These are phyloP conservation scores for Tachina lurida DNA, from an alignment of 2,888 invertebrate species.

Conservation along the genomic window DNA sequence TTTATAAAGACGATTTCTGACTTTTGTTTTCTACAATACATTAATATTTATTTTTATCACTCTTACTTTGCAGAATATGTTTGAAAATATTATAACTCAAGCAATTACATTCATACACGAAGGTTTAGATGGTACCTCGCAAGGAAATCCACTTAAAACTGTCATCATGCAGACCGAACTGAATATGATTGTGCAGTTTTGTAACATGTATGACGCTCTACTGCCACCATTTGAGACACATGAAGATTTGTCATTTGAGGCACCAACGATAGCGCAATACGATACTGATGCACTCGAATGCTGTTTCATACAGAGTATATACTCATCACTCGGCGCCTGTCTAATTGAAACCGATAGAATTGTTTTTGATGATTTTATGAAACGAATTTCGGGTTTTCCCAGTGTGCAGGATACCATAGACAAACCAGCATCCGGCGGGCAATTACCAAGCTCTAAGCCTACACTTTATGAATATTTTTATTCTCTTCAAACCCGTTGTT, in stretches of 20 bases:
- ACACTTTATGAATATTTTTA: constrained; percentile 93
- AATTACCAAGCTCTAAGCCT: constrained; percentile 88
- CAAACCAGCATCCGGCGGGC: constrained; percentile 87
- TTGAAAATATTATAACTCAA: constrained; percentile 89
- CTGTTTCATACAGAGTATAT: constrained; percentile 89
- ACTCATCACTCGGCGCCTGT: constrained; percentile 93
- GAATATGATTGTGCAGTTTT: constrained; percentile 93
- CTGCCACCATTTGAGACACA: constrained; percentile 83
- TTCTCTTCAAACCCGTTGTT: constrained; percentile 86
- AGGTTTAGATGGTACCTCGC: constrained; percentile 89
- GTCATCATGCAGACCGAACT: constrained; percentile 93
- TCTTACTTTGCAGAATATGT: constrained; percentile 83
- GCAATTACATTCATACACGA: constrained; percentile 89
- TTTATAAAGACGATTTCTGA: too few relatives aligned
- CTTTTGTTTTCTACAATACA: background rate
- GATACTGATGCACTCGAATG: constrained; percentile 87
- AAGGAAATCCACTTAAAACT: constrained; percentile 89
- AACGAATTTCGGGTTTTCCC: constrained; percentile 86
- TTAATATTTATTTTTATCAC: too few relatives aligned
- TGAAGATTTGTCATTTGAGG: constrained; percentile 78
- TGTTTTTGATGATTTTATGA: constrained; percentile 91
- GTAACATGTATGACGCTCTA: constrained; percentile 90
- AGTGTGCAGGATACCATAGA: constrained; percentile 86
- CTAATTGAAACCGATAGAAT: constrained; percentile 87
- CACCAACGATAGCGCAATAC: constrained; percentile 83